These are phyloP conservation scores for Euura saliciscinereae DNA, from an alignment of 1,140 invertebrate species.

Conservation along the genomic window DNA sequence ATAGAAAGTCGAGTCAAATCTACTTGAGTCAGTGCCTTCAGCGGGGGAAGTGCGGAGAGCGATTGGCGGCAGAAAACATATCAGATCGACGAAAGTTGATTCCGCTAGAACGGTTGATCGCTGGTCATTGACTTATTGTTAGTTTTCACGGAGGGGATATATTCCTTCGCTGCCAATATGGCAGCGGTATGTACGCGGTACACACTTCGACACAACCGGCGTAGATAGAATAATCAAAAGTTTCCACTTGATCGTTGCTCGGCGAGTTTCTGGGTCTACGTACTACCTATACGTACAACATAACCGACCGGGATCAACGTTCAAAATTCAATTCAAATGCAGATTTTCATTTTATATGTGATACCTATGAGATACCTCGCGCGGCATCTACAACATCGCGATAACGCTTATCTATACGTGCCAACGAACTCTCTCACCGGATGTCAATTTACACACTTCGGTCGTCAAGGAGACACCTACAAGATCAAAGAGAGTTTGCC, in stretches of 20 bases:
- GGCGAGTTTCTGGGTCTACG: not conserved
- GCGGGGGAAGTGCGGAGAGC: not conserved
- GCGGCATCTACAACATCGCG: not conserved
- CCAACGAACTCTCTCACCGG: not conserved
- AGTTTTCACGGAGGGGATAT: constrained; percentile 4
- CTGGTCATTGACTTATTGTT: constrained; percentile 1
- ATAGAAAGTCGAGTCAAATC: not conserved
- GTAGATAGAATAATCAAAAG: constrained; percentile 1
- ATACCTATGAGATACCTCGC: not conserved
- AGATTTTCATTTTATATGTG: not conserved
- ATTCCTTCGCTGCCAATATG: no score
- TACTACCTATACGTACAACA: not conserved
- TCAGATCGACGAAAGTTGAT: constrained; percentile 5
- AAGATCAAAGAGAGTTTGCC: not conserved
- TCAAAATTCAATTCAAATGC: constrained; percentile 3
- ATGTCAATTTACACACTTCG: not conserved
- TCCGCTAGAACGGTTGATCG: constrained; percentile 1
- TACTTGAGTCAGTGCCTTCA: not conserved
- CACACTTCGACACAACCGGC: not conserved
- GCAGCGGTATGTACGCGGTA: no score
- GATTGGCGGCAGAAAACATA: not conserved
- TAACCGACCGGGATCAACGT: not conserved
- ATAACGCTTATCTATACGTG: constrained; percentile 1
- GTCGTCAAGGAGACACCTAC: not conserved
- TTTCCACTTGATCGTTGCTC: not conserved